phyloP scores from a whole-genome alignment of 2,797 vertebrate genomes.

The Falco naumanni region DNA sequence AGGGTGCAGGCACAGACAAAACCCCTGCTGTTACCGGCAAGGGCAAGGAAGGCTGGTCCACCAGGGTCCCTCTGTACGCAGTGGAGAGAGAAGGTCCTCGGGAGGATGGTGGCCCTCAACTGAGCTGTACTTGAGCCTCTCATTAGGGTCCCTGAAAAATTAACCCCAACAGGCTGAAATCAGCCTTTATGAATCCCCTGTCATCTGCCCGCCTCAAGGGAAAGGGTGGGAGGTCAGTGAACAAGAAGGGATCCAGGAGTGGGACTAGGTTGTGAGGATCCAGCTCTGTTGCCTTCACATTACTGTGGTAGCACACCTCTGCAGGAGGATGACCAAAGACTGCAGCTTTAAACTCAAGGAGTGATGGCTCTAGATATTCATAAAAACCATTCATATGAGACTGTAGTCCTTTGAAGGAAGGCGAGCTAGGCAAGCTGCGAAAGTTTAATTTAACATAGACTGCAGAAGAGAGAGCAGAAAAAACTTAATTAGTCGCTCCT shows the following conservation, averaged over 20 bases:
- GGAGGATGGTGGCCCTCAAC: background rate
- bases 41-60: background rate
- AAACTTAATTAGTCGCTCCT: background rate
- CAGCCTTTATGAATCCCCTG: background rate
- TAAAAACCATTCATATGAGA: background rate
- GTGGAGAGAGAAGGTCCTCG: background rate
- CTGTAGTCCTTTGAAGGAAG: background rate
- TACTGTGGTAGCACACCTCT: rapidly evolving
- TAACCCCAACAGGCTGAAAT: background rate
- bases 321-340: background rate
- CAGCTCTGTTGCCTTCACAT: background rate
- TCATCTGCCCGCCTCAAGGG: background rate
- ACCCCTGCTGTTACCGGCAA: background rate
- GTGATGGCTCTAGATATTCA: background rate
- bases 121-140: background rate
- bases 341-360: background rate
- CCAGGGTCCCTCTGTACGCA: background rate
- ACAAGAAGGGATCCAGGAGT: background rate
- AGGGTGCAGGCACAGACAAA: background rate
- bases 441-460: background rate
- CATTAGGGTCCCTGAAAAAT: background rate
- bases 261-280: background rate
- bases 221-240: background rate
- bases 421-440: background rate
- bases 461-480: background rate